These are phyloP conservation scores for Galeruca laticollis DNA, from an alignment of 2,888 invertebrate species.

Conservation along the genomic window DNA sequence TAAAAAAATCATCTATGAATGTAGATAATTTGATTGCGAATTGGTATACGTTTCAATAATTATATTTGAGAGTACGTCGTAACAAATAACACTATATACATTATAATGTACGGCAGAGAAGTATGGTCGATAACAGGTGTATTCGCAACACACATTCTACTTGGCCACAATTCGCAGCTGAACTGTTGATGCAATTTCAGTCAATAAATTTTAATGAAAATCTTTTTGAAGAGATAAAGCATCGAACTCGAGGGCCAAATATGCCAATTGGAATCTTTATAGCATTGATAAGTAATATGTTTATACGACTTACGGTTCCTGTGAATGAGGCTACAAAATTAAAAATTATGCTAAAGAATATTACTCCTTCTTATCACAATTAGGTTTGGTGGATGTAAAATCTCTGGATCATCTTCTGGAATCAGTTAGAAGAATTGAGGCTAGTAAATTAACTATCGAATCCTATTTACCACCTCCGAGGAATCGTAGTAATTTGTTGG, in stretches of 20 bases:
- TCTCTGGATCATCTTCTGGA: slow-evolving; percentile 36
- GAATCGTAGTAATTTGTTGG: slow-evolving; percentile 20
- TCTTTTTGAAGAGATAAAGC: slow-evolving; percentile 48
- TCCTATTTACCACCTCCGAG: no score
- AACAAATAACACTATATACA: no score
- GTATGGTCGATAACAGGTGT: no score
- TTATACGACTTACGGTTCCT: slow-evolving; percentile 39
- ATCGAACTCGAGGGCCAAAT: slow-evolving; percentile 47
- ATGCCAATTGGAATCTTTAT: slow-evolving; percentile 50
- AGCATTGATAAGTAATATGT: slow-evolving; percentile 47
- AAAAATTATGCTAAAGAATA: slow-evolving; percentile 40
- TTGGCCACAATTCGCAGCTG: no score
- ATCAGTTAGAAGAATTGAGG: slow-evolving; percentile 37
- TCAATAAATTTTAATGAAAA: no score
- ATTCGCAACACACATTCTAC: no score
- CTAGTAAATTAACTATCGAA: slow-evolving; percentile 31
- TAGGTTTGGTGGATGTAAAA: slow-evolving; percentile 35
- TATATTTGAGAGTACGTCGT: no score
- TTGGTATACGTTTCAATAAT: no score
- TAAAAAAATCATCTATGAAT: no score
- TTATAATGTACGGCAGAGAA: no score
- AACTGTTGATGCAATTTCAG: no score
- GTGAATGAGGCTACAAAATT: slow-evolving; percentile 35
- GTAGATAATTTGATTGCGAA: no score
- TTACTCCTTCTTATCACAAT: slow-evolving; percentile 44